Percentiles rank a stretch among this genome's conserved stretches.
Evolutionary conservation across 2,888 invertebrate genomes (phyloP).

Genomic region (Notodromas monacha): DNA sequence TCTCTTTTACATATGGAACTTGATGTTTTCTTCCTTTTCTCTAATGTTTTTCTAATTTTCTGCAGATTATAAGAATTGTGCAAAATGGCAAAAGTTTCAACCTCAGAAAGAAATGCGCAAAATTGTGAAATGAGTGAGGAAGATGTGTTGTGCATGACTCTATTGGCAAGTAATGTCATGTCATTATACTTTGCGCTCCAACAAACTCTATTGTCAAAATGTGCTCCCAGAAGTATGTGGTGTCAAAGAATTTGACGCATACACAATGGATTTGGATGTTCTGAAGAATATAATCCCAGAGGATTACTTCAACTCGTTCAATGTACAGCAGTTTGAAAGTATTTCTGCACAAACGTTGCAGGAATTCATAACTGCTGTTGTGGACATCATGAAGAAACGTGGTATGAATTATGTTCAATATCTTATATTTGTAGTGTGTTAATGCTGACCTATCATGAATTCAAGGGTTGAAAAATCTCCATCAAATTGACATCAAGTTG

Average conservation of each 20-base stretch:
- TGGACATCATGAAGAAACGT: slow-evolving; percentile 4
- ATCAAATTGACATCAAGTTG: slow-evolving; percentile 2
- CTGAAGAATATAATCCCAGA: slow-evolving; percentile 1
- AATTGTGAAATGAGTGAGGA: slow-evolving; percentile 2
- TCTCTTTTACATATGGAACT: background rate
- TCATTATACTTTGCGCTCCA: slow-evolving; percentile 1
- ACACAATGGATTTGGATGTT: slow-evolving; percentile 4
- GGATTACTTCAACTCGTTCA: slow-evolving; percentile 2
- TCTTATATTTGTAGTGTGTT: background rate
- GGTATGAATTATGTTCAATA: slow-evolving; percentile 2
- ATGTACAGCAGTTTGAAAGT: slow-evolving; percentile 4
- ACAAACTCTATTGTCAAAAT: slow-evolving; percentile 1
- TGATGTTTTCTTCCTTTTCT: background rate
- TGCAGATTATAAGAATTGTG: slow-evolving; percentile 1
- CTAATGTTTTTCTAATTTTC: slow-evolving; percentile 2
- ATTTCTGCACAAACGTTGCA: slow-evolving; percentile 4
- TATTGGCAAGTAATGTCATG: slow-evolving; percentile 4
- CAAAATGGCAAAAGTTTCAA: slow-evolving; percentile 1
- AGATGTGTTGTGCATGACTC: slow-evolving; percentile 4
- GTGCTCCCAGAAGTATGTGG: slow-evolving; percentile 1
- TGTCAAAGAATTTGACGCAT: slow-evolving; percentile 4
- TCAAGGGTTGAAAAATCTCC: slow-evolving; percentile 1
- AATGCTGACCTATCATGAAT: slow-evolving; percentile 4
- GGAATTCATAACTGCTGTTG: slow-evolving; percentile 2
- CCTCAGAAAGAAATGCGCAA: slow-evolving; percentile 1